Conservation (phyloP, 2,888 invertebrate species). For the Eurois occulta region DNA sequence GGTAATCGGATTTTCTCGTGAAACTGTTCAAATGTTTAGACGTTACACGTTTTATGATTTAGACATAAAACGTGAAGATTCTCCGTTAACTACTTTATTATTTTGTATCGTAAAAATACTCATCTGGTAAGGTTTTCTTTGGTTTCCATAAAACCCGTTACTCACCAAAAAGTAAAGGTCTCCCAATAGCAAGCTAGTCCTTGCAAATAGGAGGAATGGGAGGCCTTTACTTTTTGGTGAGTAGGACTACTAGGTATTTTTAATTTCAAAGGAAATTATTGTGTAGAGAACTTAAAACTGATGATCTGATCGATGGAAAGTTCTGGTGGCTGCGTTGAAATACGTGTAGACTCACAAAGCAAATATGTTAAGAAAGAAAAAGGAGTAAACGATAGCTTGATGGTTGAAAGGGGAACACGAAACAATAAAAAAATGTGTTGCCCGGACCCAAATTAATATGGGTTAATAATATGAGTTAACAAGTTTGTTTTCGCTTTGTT, state of each 20-base stretch:
- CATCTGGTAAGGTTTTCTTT: background rate
- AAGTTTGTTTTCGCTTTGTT: too few relatives aligned
- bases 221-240: background rate
- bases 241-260: background rate
- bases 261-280: background rate
- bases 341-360: background rate
- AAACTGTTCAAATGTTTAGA: constrained; percentile 54
- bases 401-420: background rate
- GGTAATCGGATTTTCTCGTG: constrained; percentile 54
- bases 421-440: too few relatives aligned
- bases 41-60: constrained; percentile 55
- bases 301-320: too few relatives aligned
- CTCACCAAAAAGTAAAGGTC: background rate
- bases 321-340: background rate
- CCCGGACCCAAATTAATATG: background rate
- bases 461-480: too few relatives aligned
- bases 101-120: constrained; percentile 49
- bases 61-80: constrained; percentile 56
- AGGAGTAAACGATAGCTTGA: background rate
- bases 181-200: background rate
- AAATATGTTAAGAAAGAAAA: background rate
- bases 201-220: background rate
- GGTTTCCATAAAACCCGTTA: background rate
- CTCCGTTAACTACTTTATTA: constrained; percentile 54
- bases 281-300: background rate